Base-by-base conservation (phyloP, 2,113 vertebrate species). In the Peromyscus maniculatus region DNA sequence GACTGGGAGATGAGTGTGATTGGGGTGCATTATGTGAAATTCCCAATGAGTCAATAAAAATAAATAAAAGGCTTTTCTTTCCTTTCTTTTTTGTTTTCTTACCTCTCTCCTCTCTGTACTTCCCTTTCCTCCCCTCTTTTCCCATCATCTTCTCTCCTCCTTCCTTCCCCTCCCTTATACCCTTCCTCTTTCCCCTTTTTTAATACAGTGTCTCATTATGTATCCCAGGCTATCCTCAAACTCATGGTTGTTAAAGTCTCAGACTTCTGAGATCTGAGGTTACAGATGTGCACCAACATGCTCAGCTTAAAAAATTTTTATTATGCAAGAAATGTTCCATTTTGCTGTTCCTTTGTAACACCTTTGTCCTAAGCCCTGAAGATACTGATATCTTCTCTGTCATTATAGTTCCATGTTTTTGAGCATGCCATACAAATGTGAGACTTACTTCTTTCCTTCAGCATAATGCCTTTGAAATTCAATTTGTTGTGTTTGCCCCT, bases 391-490 rank as follows among this genome's bases (percentile, higher is more conserved):
- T 46, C 11, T 78, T 91, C 57, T 93, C 67, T 59, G 22, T 83
- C 72, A 69, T 64, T 78, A 31, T 62, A 55, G 66, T 95, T 97
- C 67, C 57, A 87, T 62, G 82, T 90, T 96, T 97, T 92, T 59
- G 94, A 94, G 36, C 93, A 87, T 88, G 75, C 36, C 39, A 72
- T 57, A 78, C 59, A 90, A 97, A 87, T 78, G 69, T 87, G 87
- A 91, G 64, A 84, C 16, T 91, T 83, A 46, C 31, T 69, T 93
- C 39, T 92, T 96, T 84, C 19, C 12, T 67, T 94, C 57, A 92
- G 57, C 74, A 67, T 52, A 82, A 87, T 77, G n/a, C 84, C 84
- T 97, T 83, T 94, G 95, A 95, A 66, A 90, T 91, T 87, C 79
- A 83, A 49, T 17, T 78, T 52, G 66, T 71, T 94, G 62, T 8